Conservation (phyloP, 2,888 invertebrate species). For the Stegophylla sp. region DNA sequence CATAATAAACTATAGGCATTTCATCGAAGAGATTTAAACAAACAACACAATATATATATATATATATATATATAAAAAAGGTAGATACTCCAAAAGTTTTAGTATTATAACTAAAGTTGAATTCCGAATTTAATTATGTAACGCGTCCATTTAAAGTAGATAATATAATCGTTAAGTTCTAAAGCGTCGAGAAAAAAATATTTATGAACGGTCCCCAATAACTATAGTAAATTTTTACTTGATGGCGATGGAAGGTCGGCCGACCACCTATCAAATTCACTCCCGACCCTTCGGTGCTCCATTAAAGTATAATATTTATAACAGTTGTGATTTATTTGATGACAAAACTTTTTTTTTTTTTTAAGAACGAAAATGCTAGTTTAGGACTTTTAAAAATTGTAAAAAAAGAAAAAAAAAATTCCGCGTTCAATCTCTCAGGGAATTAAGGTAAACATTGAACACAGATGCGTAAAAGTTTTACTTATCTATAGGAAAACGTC, state of each 20-base stretch:
- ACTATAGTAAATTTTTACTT: not conserved
- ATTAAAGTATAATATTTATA: constrained; percentile 16
- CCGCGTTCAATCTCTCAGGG: not conserved
- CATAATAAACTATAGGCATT: too few species aligned
- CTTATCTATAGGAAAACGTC: not conserved
- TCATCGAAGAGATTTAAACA: not conserved
- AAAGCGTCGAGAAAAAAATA: not conserved
- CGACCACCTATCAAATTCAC: not conserved
- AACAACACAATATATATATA: not conserved
- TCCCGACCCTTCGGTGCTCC: not conserved
- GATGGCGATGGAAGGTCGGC: not conserved
- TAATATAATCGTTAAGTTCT: not conserved
- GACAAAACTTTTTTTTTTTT: constrained; percentile 1
- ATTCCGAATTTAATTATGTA: not conserved
- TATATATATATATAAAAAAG: not conserved
- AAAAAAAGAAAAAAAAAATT: not conserved
- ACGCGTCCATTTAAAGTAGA: not conserved
- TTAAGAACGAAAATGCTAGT: not conserved
- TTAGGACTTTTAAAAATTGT: not conserved
- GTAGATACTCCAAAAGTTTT: not conserved
- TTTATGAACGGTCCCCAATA: not conserved
- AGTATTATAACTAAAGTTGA: not conserved
- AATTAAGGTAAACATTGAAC: not conserved
- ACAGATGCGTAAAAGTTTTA: not conserved
- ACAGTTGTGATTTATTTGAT: constrained; percentile 14